Base-by-base conservation (phyloP, 2,113 vertebrate genomes). In the Ivindomyrus marchei region DNA sequence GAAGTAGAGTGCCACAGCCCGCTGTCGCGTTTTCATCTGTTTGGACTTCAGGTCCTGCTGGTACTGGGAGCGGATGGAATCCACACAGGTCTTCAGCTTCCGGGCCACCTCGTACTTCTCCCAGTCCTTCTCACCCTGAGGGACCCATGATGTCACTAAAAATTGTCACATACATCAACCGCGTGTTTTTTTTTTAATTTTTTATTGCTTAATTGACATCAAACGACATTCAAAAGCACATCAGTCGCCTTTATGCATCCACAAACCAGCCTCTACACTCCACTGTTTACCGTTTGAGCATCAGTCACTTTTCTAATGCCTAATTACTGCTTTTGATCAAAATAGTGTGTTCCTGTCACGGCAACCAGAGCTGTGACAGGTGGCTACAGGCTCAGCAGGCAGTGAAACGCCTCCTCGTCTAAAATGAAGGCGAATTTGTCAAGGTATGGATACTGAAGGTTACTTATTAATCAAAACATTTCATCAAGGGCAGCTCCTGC, bases 1-100 rank as follows among this genome's bases (percentile, higher is more conserved):
- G 90, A 96, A 96, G 93, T 95, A 95, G 85, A 97, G 93, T 36
- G 96, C 95, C 90, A 95, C 91, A 0, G 88, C 94, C 94, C 95
- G 90, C 92, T 96, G 95, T 0, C 95, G 92, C 0, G 88, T 89
- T 8, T 90, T 70, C 94, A 96, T 95, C 92, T 95, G 88, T 91
- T 93, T 94, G 1, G 94, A 95, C 90, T 96, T 96, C 19, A 95
- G 94, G 92, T 96, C 94, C 83, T n/a, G 10, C 7, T 9, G 50
- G 91, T 93, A 94, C 84, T 96, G 94, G 87, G 90, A 62, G 4
- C 95, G 93, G 92, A 96, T 95, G 86, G 50, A 58, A 24, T 93
- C 93, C 89, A 93, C 94, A 0, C 91, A 94, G 0, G 90, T 90
- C 92, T 96, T 96, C 49, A 96, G 94, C 50, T 95, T 93, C 42